A percentile compares a stretch with the other conserved stretches of the same genome.
These are phyloP conservation scores for Empidonax alnorum DNA, from an alignment of 2,113 vertebrate genomes.

Conservation along the genomic window DNA sequence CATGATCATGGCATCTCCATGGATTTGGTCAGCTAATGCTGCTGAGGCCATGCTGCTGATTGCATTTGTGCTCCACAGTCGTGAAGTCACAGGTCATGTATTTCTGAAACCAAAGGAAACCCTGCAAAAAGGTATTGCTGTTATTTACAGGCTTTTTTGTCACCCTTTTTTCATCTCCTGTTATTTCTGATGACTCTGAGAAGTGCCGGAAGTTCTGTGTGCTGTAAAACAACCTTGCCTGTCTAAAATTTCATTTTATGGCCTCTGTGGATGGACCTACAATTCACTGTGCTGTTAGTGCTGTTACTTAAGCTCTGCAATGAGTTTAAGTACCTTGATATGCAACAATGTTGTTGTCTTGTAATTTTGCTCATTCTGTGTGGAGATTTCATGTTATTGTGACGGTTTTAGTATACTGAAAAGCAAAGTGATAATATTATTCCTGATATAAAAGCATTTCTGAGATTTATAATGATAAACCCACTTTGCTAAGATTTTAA, in stretches of 20 bases:
- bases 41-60: background rate
- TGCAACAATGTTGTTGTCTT: background rate
- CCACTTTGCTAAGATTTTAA: conserved; percentile 5
- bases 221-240: background rate
- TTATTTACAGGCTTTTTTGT: background rate
- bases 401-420: background rate
- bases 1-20: background rate
- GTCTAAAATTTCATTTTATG: background rate
- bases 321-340: background rate
- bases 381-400: background rate
- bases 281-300: background rate
- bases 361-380: background rate
- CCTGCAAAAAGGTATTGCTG: background rate
- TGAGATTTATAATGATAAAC: conserved; percentile 19
- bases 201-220: background rate
- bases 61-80: background rate
- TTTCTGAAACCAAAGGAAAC: background rate
- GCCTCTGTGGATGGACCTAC: background rate
- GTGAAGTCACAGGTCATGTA: background rate
- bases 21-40: background rate
- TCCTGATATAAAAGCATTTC: conserved; percentile 16
- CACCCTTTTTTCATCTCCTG: rapidly evolving
- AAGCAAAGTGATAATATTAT: background rate
- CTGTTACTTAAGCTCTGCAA: background rate
- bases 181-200: background rate